Conservation (phyloP, 2,888 invertebrate species). For the Philaethria dido region DNA sequence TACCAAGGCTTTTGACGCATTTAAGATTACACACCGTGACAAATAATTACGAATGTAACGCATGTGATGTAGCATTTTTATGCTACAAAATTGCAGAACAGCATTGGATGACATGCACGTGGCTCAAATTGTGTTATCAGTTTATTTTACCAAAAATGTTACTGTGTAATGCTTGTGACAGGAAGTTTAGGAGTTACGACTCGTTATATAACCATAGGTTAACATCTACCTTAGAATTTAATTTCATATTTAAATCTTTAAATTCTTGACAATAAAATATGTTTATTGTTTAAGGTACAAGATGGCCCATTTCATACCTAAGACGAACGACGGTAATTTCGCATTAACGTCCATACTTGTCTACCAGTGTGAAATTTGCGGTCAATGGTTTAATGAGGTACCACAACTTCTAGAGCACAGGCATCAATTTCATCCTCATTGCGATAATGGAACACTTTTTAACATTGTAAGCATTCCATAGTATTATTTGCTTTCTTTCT, state of each 20-base stretch:
- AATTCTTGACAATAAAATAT: neutral
- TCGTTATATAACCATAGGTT: constrained; percentile 80
- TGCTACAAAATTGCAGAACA: constrained; percentile 71
- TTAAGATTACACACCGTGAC: constrained; percentile 84
- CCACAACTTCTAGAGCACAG: constrained; percentile 64
- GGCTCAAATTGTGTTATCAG: constrained; percentile 67
- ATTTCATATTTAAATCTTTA: constrained; percentile 5
- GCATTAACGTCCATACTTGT: constrained; percentile 56
- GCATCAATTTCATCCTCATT: constrained; percentile 62
- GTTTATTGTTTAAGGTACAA: constrained; percentile 62
- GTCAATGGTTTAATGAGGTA: constrained; percentile 61
- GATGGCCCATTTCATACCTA: constrained; percentile 70
- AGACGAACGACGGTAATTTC: constrained; percentile 53
- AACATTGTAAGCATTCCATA: constrained; percentile 52
- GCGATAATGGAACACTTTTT: constrained; percentile 53
- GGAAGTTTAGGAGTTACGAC: constrained; percentile 77
- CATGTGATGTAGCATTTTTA: constrained; percentile 67
- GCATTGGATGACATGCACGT: constrained; percentile 73
- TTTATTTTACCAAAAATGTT: constrained; percentile 74
- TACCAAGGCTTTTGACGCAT: constrained; percentile 72
- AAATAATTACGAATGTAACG: constrained; percentile 86
- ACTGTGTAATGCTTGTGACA: constrained; percentile 76
- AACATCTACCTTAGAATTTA: constrained; percentile 29
- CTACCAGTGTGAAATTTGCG: constrained; percentile 77
- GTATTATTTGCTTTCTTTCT: neutral